A percentile compares a stretch with the other conserved stretches of the same genome.
Evolutionary conservation across 2,113 vertebrate species (phyloP).

Genomic region (Leucoraja erinaceus): DNA sequence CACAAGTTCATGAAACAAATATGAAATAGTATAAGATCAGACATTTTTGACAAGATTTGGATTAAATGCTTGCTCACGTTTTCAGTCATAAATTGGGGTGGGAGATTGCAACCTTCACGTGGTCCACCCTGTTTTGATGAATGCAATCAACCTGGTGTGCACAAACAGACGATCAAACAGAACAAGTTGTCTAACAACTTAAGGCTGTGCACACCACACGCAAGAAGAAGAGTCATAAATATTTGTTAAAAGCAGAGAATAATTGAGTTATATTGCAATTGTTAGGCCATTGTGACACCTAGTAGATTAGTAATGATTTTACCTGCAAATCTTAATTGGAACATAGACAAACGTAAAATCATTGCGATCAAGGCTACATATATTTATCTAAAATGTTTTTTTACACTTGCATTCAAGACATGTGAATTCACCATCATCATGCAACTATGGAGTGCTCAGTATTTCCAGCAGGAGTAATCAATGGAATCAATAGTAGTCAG

Average conservation of each 20-base stretch:
- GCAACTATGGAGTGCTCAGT: neutral
- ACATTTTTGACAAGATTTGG: neutral
- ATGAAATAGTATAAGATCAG: neutral
- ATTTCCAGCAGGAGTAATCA: neutral
- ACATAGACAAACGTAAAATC: neutral
- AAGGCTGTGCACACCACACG: too few relatives aligned
- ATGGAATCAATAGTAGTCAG: neutral
- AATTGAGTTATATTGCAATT: neutral
- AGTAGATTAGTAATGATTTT: neutral
- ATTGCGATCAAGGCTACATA: neutral
- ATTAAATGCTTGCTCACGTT: neutral
- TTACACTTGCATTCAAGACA: neutral
- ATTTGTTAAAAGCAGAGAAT: neutral
- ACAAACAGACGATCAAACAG: too few relatives aligned
- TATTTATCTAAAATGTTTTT: neutral
- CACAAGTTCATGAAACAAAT: neutral
- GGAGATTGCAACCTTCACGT: too few relatives aligned
- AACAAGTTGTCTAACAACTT: too few relatives aligned
- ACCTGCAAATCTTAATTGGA: neutral
- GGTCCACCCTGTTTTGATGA: too few relatives aligned
- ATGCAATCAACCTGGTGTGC: too few relatives aligned
- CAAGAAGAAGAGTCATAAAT: neutral
- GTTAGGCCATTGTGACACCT: neutral
- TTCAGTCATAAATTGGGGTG: neutral
- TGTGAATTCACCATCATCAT: neutral